phyloP scores from a whole-genome alignment of 1,140 invertebrate species.

The Orchestia grillus region DNA sequence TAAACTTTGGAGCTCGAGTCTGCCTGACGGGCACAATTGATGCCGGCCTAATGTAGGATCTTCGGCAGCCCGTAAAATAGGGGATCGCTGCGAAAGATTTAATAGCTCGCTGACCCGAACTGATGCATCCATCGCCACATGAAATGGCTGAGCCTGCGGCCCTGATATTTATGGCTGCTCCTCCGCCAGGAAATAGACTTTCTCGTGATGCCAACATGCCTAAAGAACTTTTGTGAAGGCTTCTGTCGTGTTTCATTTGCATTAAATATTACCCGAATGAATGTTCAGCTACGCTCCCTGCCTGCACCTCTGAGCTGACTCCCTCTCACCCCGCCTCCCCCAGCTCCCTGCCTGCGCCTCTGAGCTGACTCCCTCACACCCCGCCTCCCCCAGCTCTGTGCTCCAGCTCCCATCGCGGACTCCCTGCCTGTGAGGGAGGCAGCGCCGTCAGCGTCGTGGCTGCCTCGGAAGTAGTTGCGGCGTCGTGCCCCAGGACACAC shows the following conservation, averaged over 20 bases:
- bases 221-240: background rate
- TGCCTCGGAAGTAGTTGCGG: too few species aligned
- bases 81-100: slow-evolving; percentile 16
- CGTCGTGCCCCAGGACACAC: too few species aligned
- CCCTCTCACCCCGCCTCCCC: background rate
- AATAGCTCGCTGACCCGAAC: background rate
- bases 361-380: too few species aligned
- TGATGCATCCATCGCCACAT: slow-evolving; percentile 29
- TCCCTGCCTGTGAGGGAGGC: too few species aligned
- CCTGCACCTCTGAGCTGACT: background rate
- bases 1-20: slow-evolving; percentile 33
- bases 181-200: background rate
- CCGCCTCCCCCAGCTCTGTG: background rate
- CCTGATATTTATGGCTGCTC: background rate
- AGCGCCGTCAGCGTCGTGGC: too few species aligned
- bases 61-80: slow-evolving; percentile 50
- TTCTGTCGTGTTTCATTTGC: background rate
- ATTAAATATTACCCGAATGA: background rate
- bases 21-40: slow-evolving; percentile 24
- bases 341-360: background rate
- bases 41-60: slow-evolving; percentile 15
- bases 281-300: too few species aligned
- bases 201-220: background rate
- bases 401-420: too few species aligned
- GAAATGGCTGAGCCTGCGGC: slow-evolving; percentile 1